These are phyloP conservation scores for Maniola jurtina DNA, from an alignment of 1,140 invertebrate genomes.

Conservation along the genomic window DNA sequence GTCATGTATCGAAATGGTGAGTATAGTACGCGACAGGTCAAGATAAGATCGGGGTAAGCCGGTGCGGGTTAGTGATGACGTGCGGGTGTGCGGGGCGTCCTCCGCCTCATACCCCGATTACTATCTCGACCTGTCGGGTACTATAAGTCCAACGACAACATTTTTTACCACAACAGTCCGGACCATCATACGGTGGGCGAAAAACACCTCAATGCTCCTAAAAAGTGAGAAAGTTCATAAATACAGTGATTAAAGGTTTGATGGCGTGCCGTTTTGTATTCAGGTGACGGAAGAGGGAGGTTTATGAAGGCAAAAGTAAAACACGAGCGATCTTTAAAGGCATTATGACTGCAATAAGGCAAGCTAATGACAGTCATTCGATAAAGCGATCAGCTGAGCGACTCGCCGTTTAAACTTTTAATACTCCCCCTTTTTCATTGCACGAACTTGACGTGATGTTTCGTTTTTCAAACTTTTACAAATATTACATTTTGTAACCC, in stretches of 20 bases:
- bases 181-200: too few species aligned
- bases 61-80: too few species aligned
- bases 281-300: background rate
- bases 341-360: conserved; percentile 29
- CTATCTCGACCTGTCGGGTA: too few species aligned
- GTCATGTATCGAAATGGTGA: too few species aligned
- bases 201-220: too few species aligned
- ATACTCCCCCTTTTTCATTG: conserved; percentile 21
- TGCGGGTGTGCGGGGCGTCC: too few species aligned
- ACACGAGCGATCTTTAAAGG: conserved; percentile 22
- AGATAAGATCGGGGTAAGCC: too few species aligned
- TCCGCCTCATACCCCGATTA: too few species aligned
- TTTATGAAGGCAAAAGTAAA: conserved; percentile 13
- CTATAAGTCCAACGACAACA: too few species aligned
- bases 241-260: background rate
- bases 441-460: background rate
- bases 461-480: background rate
- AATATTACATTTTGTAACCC: background rate
- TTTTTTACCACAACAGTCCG: too few species aligned
- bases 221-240: too few species aligned
- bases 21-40: too few species aligned
- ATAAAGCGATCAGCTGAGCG: conserved; percentile 32
- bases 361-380: conserved; percentile 32
- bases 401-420: conserved; percentile 31
- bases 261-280: background rate